Evolutionary conservation across 2,113 vertebrate species (phyloP), one percentile per base, ranked within the genome.

Genomic region (Nothocercus julius): DNA sequence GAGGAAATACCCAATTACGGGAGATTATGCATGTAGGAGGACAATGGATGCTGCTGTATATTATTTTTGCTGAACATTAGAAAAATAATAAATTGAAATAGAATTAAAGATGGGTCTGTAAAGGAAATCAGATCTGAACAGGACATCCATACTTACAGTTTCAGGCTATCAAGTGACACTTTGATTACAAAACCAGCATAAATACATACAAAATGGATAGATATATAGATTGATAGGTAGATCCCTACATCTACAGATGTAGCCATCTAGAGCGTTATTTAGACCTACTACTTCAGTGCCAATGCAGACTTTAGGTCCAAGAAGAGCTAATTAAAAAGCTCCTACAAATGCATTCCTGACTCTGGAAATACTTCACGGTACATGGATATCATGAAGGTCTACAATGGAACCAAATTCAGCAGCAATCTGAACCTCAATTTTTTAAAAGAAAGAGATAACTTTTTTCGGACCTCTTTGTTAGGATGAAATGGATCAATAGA

Each of bases 1-100:
- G 47, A 92, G 94, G 94, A 95, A 95, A 95, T 93, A 86, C 94
- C 77, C 77, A 83, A 86, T 95, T 95, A 83, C 62, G 79, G 77
- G 68, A 95, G 89, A 79, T 95, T 86, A 79, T 70, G 73, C 24
- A 7, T 70, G 40, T 66, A 38, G 10, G 51, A 86, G 73, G 72
- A 95, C 89, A 93, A 89, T 75, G 89, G 85, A 30, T 67, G 73
- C 77, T 86, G 91, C 89, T 89, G 85, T 54, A 73, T 61, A 75
- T 86, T 92, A 87, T 86, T 92, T 70, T 75, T 89, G 70, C 56
- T 6, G 67, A 83, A 24, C 58, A 24, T 44, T 58, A 72, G 79
- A 45, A 82, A 91, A 89, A 80, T 17, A 61, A 70, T 58, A 75
- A 70, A 69, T 61, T 27, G 42, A 70, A 76, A 20, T 62, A 42